phyloP scores from a whole-genome alignment of 1,140 invertebrate genomes.

The Trachelipus rathkii region DNA sequence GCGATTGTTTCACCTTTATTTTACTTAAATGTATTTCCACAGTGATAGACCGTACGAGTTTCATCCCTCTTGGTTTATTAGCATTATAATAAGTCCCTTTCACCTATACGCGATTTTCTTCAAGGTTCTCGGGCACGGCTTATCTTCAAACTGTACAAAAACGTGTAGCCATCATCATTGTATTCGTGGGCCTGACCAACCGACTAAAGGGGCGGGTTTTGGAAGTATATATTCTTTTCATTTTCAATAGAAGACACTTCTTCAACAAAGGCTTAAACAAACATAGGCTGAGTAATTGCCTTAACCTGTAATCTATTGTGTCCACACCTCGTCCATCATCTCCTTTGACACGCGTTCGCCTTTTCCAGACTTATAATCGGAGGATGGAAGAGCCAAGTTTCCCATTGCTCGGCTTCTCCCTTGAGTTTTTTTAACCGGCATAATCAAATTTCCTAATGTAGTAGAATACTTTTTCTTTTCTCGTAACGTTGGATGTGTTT shows the following conservation, averaged over 20 bases:
- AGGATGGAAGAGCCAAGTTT: background rate
- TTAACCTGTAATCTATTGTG: slow-evolving; percentile 5
- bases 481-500: background rate
- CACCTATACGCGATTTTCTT: background rate
- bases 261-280: slow-evolving; percentile 9
- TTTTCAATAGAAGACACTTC: background rate
- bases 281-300: slow-evolving; percentile 11
- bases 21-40: slow-evolving; percentile 6
- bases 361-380: background rate
- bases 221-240: background rate
- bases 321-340: slow-evolving; percentile 10
- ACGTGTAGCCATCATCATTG: background rate
- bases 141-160: background rate
- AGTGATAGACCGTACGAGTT: background rate
- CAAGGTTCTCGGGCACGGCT: background rate
- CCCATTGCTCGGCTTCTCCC: background rate
- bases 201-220: background rate
- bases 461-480: background rate
- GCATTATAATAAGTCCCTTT: slow-evolving; percentile 8
- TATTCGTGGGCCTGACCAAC: background rate
- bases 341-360: background rate
- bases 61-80: slow-evolving; percentile 2
- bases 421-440: background rate
- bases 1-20: background rate
- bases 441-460: slow-evolving; percentile 4